These are phyloP conservation scores for Boleophthalmus pectinirostris DNA, from an alignment of 2,113 vertebrate species.

Conservation along the genomic window DNA sequence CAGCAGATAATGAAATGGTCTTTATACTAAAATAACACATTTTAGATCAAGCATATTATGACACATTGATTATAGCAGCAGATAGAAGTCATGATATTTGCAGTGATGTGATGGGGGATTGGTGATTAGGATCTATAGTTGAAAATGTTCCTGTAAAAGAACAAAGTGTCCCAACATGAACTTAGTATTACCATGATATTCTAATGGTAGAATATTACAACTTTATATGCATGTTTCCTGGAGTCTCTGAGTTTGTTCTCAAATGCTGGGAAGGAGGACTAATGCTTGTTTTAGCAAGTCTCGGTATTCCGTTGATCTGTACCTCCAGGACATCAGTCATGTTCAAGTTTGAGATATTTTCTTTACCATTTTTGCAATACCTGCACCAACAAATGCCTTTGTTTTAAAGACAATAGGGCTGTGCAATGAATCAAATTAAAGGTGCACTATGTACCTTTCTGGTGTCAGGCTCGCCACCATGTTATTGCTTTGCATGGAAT, in stretches of 20 bases:
- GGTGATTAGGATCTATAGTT: constrained; percentile 35
- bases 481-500: too few species aligned
- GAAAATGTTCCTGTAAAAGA: constrained; percentile 53
- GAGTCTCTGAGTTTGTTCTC: constrained; percentile 59
- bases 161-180: constrained; percentile 58
- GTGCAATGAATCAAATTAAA: not conserved
- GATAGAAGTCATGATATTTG: constrained; percentile 48
- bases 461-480: too few species aligned
- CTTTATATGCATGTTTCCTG: constrained; percentile 42
- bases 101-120: constrained; percentile 35
- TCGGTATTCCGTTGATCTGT: constrained; percentile 56
- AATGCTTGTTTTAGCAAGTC: constrained; percentile 73
- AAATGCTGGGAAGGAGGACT: constrained; percentile 55
- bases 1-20: constrained; percentile 43
- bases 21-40: constrained; percentile 45
- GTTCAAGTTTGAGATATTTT: constrained; percentile 52
- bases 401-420: constrained; percentile 48
- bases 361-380: constrained; percentile 57
- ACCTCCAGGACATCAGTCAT: constrained; percentile 64
- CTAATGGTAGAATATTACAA: constrained; percentile 17
- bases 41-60: constrained; percentile 54
- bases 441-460: not conserved
- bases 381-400: constrained; percentile 47
- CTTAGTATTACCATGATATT: constrained; percentile 37
- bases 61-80: constrained; percentile 60